These are phyloP conservation scores for Drosophila parabipectinata DNA, from an alignment of 1,140 invertebrate species.

Conservation along the genomic window DNA sequence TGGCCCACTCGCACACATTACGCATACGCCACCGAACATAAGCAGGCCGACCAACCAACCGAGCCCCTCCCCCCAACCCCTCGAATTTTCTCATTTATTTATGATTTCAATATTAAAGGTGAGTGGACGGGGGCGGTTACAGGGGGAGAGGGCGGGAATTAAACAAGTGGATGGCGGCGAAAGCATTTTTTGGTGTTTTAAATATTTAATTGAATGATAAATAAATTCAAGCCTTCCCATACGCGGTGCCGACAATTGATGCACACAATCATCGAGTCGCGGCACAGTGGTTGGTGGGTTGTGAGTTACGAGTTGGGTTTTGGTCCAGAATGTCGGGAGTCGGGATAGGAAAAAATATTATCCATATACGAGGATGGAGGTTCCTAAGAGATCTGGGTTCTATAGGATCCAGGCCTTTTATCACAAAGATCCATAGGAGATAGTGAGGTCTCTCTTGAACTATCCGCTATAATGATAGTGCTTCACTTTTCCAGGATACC, in stretches of 20 bases:
- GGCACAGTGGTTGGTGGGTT: background rate
- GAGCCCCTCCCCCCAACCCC: background rate
- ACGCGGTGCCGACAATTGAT: conserved; percentile 17
- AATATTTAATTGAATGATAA: conserved; percentile 83
- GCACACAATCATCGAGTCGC: conserved; percentile 6
- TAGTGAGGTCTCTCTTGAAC: too few species aligned
- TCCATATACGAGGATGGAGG: too few species aligned
- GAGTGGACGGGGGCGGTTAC: conserved; percentile 22
- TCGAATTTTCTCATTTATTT: conserved; percentile 80
- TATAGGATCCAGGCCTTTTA: background rate
- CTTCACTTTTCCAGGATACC: background rate
- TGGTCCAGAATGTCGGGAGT: too few species aligned
- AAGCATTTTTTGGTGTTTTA: conserved; percentile 82
- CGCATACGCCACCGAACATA: conserved; percentile 41
- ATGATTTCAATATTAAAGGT: conserved; percentile 83
- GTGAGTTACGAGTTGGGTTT: conserved; percentile 32
- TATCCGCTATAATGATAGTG: too few species aligned
- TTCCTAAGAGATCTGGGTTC: background rate
- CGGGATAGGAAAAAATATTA: background rate
- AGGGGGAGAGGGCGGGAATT: conserved; percentile 21
- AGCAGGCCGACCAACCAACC: conserved; percentile 13
- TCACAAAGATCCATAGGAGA: background rate
- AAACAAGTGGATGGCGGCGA: conserved; percentile 70
- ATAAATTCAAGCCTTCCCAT: conserved; percentile 66
- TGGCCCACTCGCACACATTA: conserved; percentile 1